A percentile compares a stretch with the other conserved stretches of the same genome.
Conservation (phyloP, 2,797 vertebrate species). For the Furcifer pardalis region DNA sequence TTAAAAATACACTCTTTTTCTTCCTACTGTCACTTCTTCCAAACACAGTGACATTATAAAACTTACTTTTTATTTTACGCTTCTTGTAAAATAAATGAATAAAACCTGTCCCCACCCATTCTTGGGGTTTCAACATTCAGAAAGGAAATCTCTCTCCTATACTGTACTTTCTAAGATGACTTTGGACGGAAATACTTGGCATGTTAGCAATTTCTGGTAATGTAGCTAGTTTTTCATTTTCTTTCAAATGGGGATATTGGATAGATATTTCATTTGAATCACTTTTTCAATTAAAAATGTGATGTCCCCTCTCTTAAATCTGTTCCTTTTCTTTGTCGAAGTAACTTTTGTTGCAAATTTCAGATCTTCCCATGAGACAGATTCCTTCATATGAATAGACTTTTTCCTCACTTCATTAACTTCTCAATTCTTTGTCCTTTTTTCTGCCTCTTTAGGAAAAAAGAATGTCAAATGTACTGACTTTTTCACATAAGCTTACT, state of each 20-base stretch:
- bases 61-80: conserved; percentile 65
- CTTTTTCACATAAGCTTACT: conserved; percentile 52
- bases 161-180: conserved; percentile 50
- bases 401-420: conserved; percentile 64
- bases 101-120: conserved; percentile 55
- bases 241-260: conserved; percentile 65
- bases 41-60: conserved; percentile 73
- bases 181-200: conserved; percentile 40
- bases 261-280: conserved; percentile 70
- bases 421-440: conserved; percentile 61
- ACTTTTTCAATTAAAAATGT: conserved; percentile 69
- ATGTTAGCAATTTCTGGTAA: conserved; percentile 54
- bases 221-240: conserved; percentile 46
- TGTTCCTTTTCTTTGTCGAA: conserved; percentile 56
- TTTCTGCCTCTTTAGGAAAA: conserved; percentile 52
- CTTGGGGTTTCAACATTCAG: conserved; percentile 47
- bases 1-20: conserved; percentile 33
- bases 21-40: conserved; percentile 63
- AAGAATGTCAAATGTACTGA: conserved; percentile 48
- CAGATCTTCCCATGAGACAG: conserved; percentile 55
- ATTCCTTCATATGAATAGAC: conserved; percentile 61
- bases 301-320: conserved; percentile 55
- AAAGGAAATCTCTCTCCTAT: conserved; percentile 53
- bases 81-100: conserved; percentile 70
- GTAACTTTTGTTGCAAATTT: conserved; percentile 68